phyloP scores from a whole-genome alignment of 2,113 vertebrate species.

The Bos javanicus region DNA sequence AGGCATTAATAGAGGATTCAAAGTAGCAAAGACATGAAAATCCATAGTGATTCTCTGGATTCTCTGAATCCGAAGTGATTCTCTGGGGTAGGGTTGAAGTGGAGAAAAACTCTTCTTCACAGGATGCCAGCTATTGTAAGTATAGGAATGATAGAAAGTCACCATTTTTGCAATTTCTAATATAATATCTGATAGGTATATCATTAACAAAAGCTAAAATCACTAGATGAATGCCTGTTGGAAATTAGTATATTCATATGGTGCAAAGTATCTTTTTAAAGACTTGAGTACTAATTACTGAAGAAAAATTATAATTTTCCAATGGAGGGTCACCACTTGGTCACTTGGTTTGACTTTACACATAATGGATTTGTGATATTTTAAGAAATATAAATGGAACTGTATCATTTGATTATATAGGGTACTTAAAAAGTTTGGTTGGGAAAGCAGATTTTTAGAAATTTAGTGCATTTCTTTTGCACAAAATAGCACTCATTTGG shows the following conservation, averaged over 20 bases:
- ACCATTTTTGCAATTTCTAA: not conserved
- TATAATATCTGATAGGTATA: no score
- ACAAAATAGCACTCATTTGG: not conserved
- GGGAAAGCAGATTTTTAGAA: constrained; percentile 29
- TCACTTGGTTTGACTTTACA: not conserved
- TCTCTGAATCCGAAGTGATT: not conserved
- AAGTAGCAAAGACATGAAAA: not conserved
- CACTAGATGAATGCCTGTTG: not conserved
- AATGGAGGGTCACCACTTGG: not conserved
- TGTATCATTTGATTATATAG: not conserved
- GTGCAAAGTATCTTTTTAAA: not conserved
- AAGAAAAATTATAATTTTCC: not conserved
- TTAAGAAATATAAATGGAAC: not conserved
- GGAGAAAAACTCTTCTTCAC: not conserved
- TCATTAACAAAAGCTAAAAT: not conserved
- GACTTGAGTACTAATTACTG: not conserved
- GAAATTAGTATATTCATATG: not conserved
- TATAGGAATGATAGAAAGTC: not conserved
- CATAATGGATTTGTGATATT: not conserved
- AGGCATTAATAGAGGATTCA: not conserved
- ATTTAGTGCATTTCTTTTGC: constrained; percentile 46
- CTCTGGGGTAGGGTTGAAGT: not conserved
- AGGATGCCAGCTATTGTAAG: not conserved
- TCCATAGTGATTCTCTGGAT: not conserved
- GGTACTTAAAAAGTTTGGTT: constrained; percentile 38